A percentile compares a stretch with the other conserved stretches of the same genome.
These are phyloP conservation scores for Eonycteris spelaea DNA, from an alignment of 2,113 vertebrate genomes.

Conservation along the genomic window DNA sequence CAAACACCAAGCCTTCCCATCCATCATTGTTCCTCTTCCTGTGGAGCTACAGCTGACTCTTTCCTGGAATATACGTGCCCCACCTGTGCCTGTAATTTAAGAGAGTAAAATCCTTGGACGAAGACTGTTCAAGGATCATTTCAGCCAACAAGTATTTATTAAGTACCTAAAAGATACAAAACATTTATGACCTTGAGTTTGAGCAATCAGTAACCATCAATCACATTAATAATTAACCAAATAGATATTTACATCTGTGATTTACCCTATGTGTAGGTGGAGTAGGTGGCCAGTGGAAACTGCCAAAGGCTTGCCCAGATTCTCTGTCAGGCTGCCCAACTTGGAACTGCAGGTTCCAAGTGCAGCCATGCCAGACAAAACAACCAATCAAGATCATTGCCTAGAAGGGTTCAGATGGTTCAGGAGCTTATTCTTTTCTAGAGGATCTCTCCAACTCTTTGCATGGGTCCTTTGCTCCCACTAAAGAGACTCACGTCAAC, in stretches of 20 bases:
- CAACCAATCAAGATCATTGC: too few species aligned
- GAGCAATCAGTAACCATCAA: constrained; percentile 31
- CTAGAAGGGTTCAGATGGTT: too few species aligned
- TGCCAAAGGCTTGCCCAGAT: constrained; percentile 15
- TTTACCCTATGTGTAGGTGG: not conserved
- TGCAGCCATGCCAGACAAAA: too few species aligned
- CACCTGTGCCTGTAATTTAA: constrained; percentile 2
- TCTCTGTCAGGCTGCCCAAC: not conserved
- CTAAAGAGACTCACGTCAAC: not conserved
- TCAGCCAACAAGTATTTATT: not conserved
- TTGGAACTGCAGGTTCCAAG: not conserved
- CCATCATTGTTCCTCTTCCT: not conserved
- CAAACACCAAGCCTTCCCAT: not conserved
- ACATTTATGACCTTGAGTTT: constrained; percentile 33
- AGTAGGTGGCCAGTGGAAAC: constrained; percentile 2
- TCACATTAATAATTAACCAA: constrained; percentile 51
- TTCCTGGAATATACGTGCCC: not conserved
- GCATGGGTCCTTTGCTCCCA: not conserved
- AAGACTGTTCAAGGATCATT: not conserved
- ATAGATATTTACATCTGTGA: not conserved
- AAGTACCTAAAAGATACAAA: constrained; percentile 16
- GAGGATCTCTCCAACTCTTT: too few species aligned
- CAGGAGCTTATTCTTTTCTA: too few species aligned
- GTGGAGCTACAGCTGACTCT: not conserved
- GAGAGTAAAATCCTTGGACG: not conserved